These are phyloP conservation scores for Turritopsis dohrnii DNA, from an alignment of 30 jellyfish, hydroid and myxozoan genomes.

Conservation along the genomic window DNA sequence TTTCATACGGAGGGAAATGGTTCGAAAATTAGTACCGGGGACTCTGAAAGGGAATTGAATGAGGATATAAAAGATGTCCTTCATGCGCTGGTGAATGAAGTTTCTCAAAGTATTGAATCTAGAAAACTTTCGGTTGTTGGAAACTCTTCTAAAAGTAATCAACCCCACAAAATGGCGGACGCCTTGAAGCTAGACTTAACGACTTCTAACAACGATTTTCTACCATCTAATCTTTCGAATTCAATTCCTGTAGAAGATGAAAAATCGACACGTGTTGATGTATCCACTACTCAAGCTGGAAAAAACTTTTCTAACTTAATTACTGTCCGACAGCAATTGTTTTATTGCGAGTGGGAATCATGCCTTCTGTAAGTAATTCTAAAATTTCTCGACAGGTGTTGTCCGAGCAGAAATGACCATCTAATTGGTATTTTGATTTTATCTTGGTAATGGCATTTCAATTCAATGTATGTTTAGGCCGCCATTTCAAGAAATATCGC, in stretches of 20 bases:
- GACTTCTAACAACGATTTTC: not conserved
- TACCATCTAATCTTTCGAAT: not conserved
- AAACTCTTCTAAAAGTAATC: not conserved
- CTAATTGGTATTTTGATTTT: not conserved
- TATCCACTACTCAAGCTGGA: not conserved
- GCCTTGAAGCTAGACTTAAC: not conserved
- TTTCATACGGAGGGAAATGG: not conserved
- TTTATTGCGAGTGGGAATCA: not conserved
- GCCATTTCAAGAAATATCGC: slow-evolving; percentile 14
- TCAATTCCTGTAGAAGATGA: not conserved
- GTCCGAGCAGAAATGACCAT: too few species aligned
- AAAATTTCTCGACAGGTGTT: too few species aligned
- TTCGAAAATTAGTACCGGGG: not conserved
- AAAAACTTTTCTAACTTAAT: not conserved
- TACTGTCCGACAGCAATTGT: not conserved
- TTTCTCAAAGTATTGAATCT: not conserved
- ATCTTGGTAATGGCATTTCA: not conserved
- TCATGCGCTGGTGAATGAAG: not conserved
- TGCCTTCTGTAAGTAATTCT: not conserved
- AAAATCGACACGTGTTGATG: not conserved
- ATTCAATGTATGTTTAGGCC: not conserved
- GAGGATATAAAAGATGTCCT: not conserved
- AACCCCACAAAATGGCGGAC: not conserved
- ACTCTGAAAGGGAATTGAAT: not conserved
- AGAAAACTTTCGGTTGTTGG: not conserved